These are phyloP conservation scores for Ia io DNA, from an alignment of 2,113 vertebrate species.

Conservation along the genomic window DNA sequence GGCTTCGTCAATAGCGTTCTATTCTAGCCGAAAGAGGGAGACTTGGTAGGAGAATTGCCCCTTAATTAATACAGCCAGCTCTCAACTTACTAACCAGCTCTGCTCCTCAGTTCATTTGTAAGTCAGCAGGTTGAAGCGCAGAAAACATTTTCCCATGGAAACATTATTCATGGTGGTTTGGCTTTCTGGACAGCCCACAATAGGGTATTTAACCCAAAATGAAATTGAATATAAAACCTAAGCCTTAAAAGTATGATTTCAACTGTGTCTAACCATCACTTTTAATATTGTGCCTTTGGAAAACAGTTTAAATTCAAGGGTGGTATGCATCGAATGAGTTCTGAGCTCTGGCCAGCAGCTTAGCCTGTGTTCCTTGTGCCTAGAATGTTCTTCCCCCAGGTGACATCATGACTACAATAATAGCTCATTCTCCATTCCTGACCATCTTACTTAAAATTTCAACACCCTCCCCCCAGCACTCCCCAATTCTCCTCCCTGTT, in stretches of 20 bases:
- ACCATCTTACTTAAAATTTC: neutral
- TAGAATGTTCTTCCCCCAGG: neutral
- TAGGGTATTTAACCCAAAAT: slow-evolving; percentile 60
- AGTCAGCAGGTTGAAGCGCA: slow-evolving; percentile 55
- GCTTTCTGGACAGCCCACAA: slow-evolving; percentile 61
- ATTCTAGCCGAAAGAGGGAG: neutral
- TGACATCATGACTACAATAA: neutral
- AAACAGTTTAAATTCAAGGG: slow-evolving; percentile 56
- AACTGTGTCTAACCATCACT: slow-evolving; percentile 52
- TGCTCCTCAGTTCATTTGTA: slow-evolving; percentile 36
- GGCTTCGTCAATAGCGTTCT: neutral
- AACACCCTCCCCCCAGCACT: neutral
- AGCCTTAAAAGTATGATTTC: slow-evolving; percentile 71
- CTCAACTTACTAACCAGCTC: neutral
- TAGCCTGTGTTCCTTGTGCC: neutral
- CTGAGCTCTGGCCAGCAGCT: neutral
- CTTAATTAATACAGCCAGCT: neutral
- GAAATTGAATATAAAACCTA: slow-evolving; percentile 69
- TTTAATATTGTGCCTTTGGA: slow-evolving; percentile 52
- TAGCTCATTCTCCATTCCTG: neutral
- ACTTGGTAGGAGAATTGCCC: neutral
- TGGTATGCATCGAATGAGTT: neutral
- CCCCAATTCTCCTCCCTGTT: neutral
- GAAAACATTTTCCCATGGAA: slow-evolving; percentile 68
- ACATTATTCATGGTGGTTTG: slow-evolving; percentile 71